phyloP scores from a whole-genome alignment of 2,888 invertebrate genomes.

The Ochropleura plecta region DNA sequence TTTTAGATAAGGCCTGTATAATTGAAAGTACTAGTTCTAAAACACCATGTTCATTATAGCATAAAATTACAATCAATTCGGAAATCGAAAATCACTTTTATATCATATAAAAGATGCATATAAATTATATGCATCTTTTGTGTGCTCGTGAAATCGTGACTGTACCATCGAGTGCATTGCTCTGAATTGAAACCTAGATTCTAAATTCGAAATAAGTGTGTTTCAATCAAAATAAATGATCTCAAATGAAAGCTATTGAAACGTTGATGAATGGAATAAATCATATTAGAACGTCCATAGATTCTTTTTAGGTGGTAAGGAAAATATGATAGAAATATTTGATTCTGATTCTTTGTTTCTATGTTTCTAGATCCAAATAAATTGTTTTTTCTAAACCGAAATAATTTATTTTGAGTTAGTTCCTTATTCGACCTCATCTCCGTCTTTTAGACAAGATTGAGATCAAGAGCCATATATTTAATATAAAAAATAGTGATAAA shows the following conservation, averaged over 20 bases:
- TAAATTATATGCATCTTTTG: no score
- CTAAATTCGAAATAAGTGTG: conserved; percentile 41
- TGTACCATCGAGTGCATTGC: conserved; percentile 26
- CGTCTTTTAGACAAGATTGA: no score
- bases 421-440: no score
- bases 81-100: background rate
- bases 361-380: background rate
- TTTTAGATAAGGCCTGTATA: background rate
- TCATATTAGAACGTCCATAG: conserved; percentile 4
- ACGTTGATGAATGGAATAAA: conserved; percentile 27
- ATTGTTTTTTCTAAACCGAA: no score
- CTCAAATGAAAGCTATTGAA: conserved; percentile 39
- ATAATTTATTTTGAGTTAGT: no score
- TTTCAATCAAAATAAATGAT: conserved; percentile 57
- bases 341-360: background rate
- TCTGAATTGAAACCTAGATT: conserved; percentile 41
- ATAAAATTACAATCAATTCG: background rate
- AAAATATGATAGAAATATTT: background rate
- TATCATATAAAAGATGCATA: no score
- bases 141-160: background rate
- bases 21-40: background rate
- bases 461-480: no score
- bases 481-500: background rate
- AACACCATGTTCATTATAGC: background rate
- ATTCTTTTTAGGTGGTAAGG: background rate